Base-by-base conservation (phyloP, 2,888 invertebrate species). In the Charanyca ferruginea region DNA sequence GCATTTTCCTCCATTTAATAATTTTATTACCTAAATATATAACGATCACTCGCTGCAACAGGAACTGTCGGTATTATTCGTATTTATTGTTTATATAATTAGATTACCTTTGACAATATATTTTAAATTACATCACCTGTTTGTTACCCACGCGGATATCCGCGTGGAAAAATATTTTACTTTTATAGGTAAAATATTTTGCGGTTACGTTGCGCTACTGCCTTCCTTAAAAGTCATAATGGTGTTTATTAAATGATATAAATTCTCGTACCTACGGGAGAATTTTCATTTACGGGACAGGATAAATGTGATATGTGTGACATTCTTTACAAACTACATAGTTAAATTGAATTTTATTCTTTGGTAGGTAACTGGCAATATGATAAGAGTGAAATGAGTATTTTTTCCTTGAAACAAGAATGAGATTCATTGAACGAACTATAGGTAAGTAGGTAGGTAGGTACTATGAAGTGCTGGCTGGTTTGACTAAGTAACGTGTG, bases 161-260 rank as follows among this genome's bases (percentile, higher is more conserved):
- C 25, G 4, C 25, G 25, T 25, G 11, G 32, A 11, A 9, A n/a
- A n/a, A n/a, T n/a, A n/a, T n/a, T n/a, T n/a, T n/a, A n/a, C n/a
- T n/a, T n/a, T n/a, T n/a, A n/a, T n/a, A 35, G 6, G 28, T 51
- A 75, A 61, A 62, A 75, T 64, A 62, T 54, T 47, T 48, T 42
- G 49, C 32, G 55, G 67, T 57, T 45, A 55, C 32, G 4, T 47
- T 45, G 52, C 32, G 4, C 44, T 47, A 18, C 51, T 8, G 47
- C 41, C 42, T 63, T 59, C 42, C 57, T 58, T 55, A 45, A n/a
- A 61, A 69, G 53, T 87, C 83, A 85, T 85, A 83, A 80, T 73
- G 80, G 82, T 69, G 81, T 78, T 85, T 90, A 91, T 90, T 86
- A 88, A 88, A 87, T 73, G 83, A 87, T 85, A 91, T 92, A 90